Conservation (phyloP, 2,797 vertebrate genomes). For the Eulemur coronatus region DNA sequence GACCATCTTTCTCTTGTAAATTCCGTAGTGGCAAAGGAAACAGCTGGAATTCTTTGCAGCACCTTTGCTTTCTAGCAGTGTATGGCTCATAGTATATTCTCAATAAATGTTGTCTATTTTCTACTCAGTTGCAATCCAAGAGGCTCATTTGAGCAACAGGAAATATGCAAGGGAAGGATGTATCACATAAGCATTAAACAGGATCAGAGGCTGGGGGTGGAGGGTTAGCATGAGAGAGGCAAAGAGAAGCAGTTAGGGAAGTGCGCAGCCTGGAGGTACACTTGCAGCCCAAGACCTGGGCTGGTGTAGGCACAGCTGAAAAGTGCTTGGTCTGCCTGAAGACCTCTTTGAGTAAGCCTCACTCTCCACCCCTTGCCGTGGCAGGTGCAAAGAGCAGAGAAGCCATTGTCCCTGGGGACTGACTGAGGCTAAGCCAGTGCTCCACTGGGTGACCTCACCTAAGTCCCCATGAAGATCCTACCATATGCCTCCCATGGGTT, state of each 20-base stretch:
- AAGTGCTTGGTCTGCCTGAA: not conserved
- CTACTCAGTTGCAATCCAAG: not conserved
- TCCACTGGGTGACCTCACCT: not conserved
- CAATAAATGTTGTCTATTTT: not conserved
- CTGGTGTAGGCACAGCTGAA: not conserved
- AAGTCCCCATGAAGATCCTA: not conserved
- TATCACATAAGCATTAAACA: not conserved
- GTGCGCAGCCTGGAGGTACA: not conserved
- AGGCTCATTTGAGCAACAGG: not conserved
- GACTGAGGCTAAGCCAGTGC: not conserved
- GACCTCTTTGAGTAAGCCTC: not conserved
- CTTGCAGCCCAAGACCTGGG: not conserved
- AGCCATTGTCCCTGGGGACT: not conserved
- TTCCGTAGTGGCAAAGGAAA: not conserved
- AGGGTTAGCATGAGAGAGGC: not conserved
- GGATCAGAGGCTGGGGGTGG: not conserved
- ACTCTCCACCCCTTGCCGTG: not conserved
- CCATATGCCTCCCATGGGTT: rapidly evolving
- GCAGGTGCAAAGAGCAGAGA: not conserved
- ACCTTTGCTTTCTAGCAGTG: not conserved
- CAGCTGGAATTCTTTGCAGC: not conserved
- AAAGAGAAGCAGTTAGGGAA: not conserved
- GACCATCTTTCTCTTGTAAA: not conserved
- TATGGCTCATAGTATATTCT: not conserved
- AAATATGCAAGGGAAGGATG: not conserved